These are phyloP conservation scores for Thermophis baileyi DNA, from an alignment of 2,113 vertebrate genomes.

Conservation along the genomic window DNA sequence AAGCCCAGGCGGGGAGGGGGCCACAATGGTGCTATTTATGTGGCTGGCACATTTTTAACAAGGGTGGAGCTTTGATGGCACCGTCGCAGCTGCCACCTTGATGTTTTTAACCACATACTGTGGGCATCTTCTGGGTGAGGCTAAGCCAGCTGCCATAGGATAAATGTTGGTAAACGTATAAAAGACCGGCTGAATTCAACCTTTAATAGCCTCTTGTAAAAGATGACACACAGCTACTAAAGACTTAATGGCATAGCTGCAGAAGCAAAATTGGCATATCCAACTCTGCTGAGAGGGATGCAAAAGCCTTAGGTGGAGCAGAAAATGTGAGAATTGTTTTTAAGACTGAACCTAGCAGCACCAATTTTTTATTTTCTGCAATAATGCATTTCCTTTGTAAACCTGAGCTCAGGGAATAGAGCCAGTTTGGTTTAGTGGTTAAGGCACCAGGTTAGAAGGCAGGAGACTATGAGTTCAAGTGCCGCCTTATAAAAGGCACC, in stretches of 20 bases:
- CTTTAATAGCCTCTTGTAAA: not conserved
- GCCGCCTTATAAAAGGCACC: not conserved
- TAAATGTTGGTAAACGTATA: not conserved
- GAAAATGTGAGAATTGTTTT: not conserved
- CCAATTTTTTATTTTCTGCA: not conserved
- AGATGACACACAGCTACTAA: not conserved
- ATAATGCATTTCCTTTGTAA: not conserved
- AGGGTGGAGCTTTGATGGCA: not conserved
- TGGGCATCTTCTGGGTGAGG: not conserved
- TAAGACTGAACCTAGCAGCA: not conserved
- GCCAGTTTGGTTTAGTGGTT: not conserved
- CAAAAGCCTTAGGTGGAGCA: not conserved
- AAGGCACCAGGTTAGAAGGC: not conserved
- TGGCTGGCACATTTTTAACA: not conserved
- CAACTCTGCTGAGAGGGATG: not conserved
- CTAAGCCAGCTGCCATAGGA: not conserved
- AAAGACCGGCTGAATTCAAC: not conserved
- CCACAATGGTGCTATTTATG: not conserved
- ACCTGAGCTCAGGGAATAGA: not conserved
- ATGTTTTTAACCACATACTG: not conserved
- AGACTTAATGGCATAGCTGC: not conserved
- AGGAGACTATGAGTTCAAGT: not conserved
- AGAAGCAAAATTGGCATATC: not conserved
- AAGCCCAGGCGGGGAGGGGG: not conserved
- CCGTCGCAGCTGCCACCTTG: not conserved